These are phyloP conservation scores for Malthinus seriepunctatus DNA, from an alignment of 2,888 invertebrate genomes.

Conservation along the genomic window DNA sequence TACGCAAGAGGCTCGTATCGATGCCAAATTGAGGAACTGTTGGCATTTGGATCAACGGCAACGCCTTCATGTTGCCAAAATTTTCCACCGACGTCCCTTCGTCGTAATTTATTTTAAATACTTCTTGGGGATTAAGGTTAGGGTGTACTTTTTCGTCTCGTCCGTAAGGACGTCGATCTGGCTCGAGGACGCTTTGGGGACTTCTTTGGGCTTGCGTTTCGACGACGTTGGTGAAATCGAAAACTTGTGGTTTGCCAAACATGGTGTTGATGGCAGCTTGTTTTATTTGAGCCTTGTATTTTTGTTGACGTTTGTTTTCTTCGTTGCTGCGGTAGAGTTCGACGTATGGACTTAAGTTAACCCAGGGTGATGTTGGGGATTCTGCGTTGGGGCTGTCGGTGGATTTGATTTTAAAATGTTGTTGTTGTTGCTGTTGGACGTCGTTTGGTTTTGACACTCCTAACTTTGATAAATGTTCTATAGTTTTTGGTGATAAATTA, in stretches of 20 bases:
- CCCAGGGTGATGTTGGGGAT: conserved; percentile 36
- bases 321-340: conserved; percentile 44
- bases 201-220: conserved; percentile 15
- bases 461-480: conserved; percentile 28
- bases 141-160: neutral
- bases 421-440: neutral
- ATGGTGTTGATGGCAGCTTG: conserved; percentile 52
- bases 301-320: conserved; percentile 18
- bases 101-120: no score
- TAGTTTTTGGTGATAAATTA: conserved; percentile 29
- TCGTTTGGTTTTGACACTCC: conserved; percentile 18
- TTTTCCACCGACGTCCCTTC: no score
- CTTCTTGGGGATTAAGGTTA: neutral
- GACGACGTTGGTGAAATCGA: conserved; percentile 55
- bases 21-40: neutral
- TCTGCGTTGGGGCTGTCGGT: neutral
- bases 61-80: no score
- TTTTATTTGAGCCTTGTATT: conserved; percentile 8
- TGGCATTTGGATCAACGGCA: no score
- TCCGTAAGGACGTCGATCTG: neutral
- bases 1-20: conserved; percentile 32
- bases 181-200: neutral
- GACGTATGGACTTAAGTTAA: conserved; percentile 42
- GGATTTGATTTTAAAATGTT: neutral
- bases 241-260: conserved; percentile 54